Base-by-base conservation (phyloP, 2,888 invertebrate genomes). In the Ichneumoninae sp. region DNA sequence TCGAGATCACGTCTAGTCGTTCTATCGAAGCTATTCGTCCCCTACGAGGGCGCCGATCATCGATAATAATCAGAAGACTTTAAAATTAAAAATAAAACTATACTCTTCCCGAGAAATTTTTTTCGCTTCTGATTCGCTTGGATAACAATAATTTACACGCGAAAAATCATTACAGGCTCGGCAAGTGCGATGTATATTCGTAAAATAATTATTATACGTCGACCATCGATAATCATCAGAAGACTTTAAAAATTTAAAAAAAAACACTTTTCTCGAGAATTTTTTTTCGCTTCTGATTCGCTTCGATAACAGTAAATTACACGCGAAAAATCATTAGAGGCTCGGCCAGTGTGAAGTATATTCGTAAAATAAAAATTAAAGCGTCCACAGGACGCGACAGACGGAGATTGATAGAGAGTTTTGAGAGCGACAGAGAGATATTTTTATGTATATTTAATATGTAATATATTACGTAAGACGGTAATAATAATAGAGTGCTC, bases 361-460 rank as follows among this genome's bases (percentile, higher is more conserved):
- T 57, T 22, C 44, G 13, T 57, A 77, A 36, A 33, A 50, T 50
- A 71, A 79, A 71, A 72, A 71, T 52, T 22, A 66, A 54, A 50
- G 65, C 13, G 52, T 16, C 75, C 75, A 26, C 10, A 26, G 65
- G 66, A 40, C 22, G 30, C 68, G 66, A 66, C 40, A 72, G 71
- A 72, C 79, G 79, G 79, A 80, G 52, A 72, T 71, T 80, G 52
- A 72, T 54, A 72, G 72, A 79, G 70, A 66, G 65, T 65, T 65
- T 70, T 44, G 70, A 70, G 47, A 69, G 70, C 70, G 5, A 70
- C 50, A 62, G 62, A 62, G 50, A 60, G 50, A 65, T 33, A 52
- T 62, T 62, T 36, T 65, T 36, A 57, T 57, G 22, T 10, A 57
- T 57, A 57, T 57, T 44, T 57, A 13, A 57, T 57, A 57, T 22